Percentiles rank a stretch among this genome's conserved stretches.
Conservation (phyloP, 2,888 invertebrate genomes). For the Lepidocyrtinus sp. region DNA sequence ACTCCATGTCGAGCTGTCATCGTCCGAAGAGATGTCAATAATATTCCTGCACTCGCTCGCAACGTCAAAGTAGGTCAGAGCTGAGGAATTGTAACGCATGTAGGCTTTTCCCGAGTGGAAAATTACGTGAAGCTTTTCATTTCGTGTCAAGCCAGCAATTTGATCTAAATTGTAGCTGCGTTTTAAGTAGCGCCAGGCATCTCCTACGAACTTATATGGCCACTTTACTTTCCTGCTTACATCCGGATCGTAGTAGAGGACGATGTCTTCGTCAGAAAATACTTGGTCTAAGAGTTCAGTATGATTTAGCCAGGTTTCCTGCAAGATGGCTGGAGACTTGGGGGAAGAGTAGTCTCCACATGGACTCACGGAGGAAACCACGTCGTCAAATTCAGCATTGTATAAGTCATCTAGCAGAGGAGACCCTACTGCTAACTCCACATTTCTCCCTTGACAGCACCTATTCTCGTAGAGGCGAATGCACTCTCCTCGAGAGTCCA, state of each 20-base stretch:
- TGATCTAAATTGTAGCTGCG: constrained; percentile 48
- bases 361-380: constrained; percentile 55
- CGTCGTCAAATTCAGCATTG: constrained; percentile 61
- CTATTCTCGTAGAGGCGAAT: constrained; percentile 49
- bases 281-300: constrained; percentile 35
- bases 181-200: constrained; percentile 60
- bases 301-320: constrained; percentile 60
- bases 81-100: constrained; percentile 25
- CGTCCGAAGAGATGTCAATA: constrained; percentile 38
- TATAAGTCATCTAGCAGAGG: constrained; percentile 46
- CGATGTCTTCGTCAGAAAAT: constrained; percentile 53
- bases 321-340: constrained; percentile 33
- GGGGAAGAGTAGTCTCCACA: constrained; percentile 51
- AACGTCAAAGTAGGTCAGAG: constrained; percentile 57
- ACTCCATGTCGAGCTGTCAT: constrained; percentile 14
- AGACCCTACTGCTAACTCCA: constrained; percentile 27
- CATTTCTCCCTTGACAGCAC: constrained; percentile 56
- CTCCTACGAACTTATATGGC: constrained; percentile 51
- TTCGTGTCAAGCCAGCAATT: constrained; percentile 56
- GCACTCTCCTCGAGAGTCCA: constrained; percentile 41
- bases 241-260: constrained; percentile 50
- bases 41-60: constrained; percentile 57
- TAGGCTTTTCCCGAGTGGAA: constrained; percentile 44
- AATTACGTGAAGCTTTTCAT: constrained; percentile 53
- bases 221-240: constrained; percentile 42